Conservation (phyloP, 1,140 invertebrate genomes). For the Drosophila parvula region DNA sequence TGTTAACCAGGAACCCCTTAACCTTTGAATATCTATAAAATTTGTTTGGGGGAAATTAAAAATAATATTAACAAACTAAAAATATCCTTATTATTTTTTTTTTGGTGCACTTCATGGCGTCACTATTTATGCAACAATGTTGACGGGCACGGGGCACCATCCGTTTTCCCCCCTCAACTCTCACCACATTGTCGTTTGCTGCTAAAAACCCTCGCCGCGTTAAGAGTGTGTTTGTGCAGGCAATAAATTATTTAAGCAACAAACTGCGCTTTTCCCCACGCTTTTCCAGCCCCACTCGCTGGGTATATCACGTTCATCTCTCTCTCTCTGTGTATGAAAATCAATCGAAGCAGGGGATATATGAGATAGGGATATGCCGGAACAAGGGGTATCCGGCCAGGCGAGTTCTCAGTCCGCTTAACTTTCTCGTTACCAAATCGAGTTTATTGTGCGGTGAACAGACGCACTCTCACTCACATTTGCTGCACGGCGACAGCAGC, state of each 20-base stretch:
- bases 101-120: background rate
- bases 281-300: background rate
- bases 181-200: conserved; percentile 9
- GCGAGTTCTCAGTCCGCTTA: background rate
- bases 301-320: background rate
- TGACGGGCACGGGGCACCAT: conserved; percentile 13
- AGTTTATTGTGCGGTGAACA: conserved; percentile 66
- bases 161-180: background rate
- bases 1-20: background rate
- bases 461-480: conserved; percentile 39
- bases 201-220: conserved; percentile 25
- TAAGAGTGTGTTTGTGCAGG: conserved; percentile 44
- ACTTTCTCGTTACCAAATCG: conserved; percentile 30
- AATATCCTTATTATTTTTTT: background rate
- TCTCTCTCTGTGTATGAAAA: background rate
- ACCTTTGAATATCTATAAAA: background rate
- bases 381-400: conserved; percentile 22
- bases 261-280: conserved; percentile 63
- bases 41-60: too few species aligned
- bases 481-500: conserved; percentile 25
- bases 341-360: conserved; percentile 16
- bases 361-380: background rate
- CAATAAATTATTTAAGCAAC: conserved; percentile 77
- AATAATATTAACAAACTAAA: background rate
- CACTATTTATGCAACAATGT: conserved; percentile 47